Conservation (phyloP, 53 echinoderm and acorn worm species). For the Holothuria scabra region DNA sequence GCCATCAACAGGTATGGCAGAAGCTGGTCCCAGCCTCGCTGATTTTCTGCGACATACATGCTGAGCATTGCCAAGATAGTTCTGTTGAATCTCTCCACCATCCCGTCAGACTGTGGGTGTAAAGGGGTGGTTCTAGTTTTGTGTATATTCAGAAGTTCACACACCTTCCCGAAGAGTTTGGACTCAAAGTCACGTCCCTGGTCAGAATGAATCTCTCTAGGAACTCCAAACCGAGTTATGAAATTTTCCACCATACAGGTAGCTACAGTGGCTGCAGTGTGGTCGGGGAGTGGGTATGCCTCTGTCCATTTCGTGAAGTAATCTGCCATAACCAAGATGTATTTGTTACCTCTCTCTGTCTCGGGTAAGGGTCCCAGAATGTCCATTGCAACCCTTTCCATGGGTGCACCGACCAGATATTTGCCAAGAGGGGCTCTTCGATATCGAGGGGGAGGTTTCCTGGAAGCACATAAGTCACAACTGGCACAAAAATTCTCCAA, state of each 20-base stretch:
- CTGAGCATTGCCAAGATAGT: constrained; percentile 8
- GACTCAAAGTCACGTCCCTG: constrained; percentile 56
- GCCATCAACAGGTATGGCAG: constrained; percentile 62
- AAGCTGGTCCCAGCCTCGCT: constrained; percentile 57
- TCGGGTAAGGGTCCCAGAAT: too few relatives aligned
- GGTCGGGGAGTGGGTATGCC: too few relatives aligned
- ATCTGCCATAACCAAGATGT: too few relatives aligned
- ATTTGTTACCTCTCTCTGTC: constrained; percentile 8
- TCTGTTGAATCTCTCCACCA: constrained; percentile 7
- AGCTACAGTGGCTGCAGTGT: neutral
- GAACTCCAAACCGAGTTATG: constrained; percentile 31
- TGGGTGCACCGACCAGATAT: too few relatives aligned
- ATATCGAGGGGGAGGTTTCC: constrained; percentile 50
- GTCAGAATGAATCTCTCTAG: too few relatives aligned
- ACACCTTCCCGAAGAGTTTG: constrained; percentile 44
- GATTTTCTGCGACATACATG: neutral
- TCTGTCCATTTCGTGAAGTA: too few relatives aligned
- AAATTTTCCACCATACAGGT: constrained; percentile 5
- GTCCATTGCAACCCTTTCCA: too few relatives aligned
- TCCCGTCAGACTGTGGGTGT: constrained; percentile 7
- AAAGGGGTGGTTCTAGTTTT: neutral
- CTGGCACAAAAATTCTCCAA: constrained; percentile 35
- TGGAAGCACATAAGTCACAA: constrained; percentile 53
- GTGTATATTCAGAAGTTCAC: neutral
- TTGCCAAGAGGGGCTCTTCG: constrained; percentile 54